phyloP scores from a whole-genome alignment of 2,113 vertebrate genomes.

The Leptocoma aspasia region DNA sequence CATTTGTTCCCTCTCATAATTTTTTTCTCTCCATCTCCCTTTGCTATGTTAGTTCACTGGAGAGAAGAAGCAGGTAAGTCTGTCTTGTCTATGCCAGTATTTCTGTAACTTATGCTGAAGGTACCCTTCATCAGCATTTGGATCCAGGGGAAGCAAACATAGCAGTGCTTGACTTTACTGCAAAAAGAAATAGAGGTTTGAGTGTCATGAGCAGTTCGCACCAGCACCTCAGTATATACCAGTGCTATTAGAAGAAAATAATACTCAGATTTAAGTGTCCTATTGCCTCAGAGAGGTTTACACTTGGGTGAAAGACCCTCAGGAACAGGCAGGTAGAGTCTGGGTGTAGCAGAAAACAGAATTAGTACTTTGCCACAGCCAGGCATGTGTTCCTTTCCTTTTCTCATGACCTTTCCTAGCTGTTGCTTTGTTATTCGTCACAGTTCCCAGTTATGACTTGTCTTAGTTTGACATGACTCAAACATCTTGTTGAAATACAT shows the following conservation, averaged over 20 bases:
- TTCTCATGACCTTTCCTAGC: neutral
- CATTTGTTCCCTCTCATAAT: neutral
- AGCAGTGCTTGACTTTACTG: neutral
- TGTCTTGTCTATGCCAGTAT: neutral
- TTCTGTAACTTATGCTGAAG: neutral
- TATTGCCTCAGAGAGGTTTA: neutral
- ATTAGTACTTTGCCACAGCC: neutral
- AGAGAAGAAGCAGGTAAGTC: neutral
- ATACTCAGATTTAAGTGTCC: neutral
- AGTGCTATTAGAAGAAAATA: neutral
- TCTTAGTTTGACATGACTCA: too few species aligned
- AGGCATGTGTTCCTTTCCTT: neutral
- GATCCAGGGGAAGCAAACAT: neutral
- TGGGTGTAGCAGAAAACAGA: neutral
- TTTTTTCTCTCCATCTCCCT: neutral
- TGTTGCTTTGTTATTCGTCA: neutral
- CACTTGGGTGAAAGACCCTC: neutral
- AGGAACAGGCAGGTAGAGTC: neutral
- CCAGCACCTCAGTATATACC: neutral
- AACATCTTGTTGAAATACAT: neutral
- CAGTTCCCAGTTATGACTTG: neutral
- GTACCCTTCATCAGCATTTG: neutral
- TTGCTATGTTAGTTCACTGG: neutral
- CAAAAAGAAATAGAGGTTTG: neutral
- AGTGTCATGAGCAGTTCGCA: neutral